Percentiles rank a stretch among this genome's conserved stretches.
phyloP scores from a whole-genome alignment of 2,113 vertebrate species.

The Rostratula benghalensis region DNA sequence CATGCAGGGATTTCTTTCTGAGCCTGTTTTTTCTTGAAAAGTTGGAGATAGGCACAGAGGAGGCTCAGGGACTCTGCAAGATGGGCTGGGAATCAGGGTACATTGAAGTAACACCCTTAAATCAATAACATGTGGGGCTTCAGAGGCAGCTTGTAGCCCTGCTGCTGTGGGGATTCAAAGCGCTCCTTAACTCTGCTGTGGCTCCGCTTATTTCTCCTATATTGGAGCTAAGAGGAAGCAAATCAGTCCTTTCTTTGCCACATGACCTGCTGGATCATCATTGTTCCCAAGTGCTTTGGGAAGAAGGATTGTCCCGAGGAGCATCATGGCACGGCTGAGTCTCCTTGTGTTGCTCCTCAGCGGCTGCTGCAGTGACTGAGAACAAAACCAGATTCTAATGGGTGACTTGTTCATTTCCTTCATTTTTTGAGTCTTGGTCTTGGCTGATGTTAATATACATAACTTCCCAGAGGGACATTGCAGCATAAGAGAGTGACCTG shows the following conservation, averaged over 20 bases:
- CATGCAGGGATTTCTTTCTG: background rate
- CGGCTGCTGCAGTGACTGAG: background rate
- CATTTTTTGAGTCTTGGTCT: background rate
- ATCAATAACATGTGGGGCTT: background rate
- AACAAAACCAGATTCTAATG: background rate
- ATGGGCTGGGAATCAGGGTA: rapidly evolving
- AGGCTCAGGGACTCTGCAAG: background rate
- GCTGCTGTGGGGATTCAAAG: background rate
- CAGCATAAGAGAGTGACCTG: background rate
- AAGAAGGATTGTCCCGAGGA: background rate
- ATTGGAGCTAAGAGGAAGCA: background rate
- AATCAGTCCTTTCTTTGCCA: background rate
- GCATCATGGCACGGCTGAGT: background rate
- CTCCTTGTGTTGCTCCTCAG: background rate
- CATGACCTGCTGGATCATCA: background rate
- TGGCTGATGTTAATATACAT: background rate
- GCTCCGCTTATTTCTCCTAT: background rate
- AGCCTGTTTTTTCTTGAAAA: background rate
- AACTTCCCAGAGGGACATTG: background rate
- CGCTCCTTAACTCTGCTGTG: background rate
- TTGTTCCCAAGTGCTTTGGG: background rate
- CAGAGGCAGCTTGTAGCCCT: background rate
- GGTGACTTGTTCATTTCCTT: background rate
- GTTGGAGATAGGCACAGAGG: too few relatives aligned
- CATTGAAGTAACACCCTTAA: too few relatives aligned